A percentile compares a stretch with the other conserved stretches of the same genome.
These are phyloP conservation scores for Phrynosoma blainvillii DNA, from an alignment of 2,113 vertebrate genomes.

Conservation along the genomic window DNA sequence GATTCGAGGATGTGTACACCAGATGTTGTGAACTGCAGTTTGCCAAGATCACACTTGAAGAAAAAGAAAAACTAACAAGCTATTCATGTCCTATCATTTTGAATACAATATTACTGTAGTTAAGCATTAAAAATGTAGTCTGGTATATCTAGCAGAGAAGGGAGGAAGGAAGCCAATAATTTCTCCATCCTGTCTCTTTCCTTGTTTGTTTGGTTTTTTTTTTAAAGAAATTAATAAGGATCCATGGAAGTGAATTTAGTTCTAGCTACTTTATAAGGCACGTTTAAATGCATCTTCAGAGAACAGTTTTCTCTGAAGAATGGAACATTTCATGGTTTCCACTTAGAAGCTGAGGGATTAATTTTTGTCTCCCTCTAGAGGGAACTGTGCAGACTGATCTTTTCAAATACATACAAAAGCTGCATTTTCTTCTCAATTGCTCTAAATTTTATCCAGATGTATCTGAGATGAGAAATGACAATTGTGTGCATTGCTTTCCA, in stretches of 20 bases:
- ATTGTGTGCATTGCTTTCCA: background rate
- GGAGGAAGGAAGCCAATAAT: background rate
- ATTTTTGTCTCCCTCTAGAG: slow-evolving; percentile 15
- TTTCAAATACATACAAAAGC: slow-evolving; percentile 23
- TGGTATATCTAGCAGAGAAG: background rate
- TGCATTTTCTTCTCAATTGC: slow-evolving; percentile 1
- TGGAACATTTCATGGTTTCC: slow-evolving; percentile 18
- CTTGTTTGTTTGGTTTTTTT: background rate
- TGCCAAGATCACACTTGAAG: background rate
- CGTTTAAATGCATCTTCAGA: slow-evolving; percentile 25
- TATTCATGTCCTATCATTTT: background rate
- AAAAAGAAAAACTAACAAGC: background rate
- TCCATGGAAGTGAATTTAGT: slow-evolving; percentile 3
- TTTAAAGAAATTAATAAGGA: slow-evolving; percentile 2
- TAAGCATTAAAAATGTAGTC: background rate
- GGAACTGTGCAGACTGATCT: slow-evolving; percentile 1
- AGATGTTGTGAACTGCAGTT: background rate
- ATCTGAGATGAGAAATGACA: slow-evolving; percentile 8
- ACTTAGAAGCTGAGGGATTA: slow-evolving; percentile 12
- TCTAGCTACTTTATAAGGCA: slow-evolving; percentile 16
- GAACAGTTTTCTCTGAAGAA: slow-evolving; percentile 7
- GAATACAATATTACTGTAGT: background rate
- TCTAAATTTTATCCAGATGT: slow-evolving; percentile 12
- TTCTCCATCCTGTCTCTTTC: background rate
- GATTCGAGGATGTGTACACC: background rate